Evolutionary conservation across 2,113 vertebrate genomes (phyloP), one percentile per base, ranked within the genome.

Genomic region (Limanda limanda): DNA sequence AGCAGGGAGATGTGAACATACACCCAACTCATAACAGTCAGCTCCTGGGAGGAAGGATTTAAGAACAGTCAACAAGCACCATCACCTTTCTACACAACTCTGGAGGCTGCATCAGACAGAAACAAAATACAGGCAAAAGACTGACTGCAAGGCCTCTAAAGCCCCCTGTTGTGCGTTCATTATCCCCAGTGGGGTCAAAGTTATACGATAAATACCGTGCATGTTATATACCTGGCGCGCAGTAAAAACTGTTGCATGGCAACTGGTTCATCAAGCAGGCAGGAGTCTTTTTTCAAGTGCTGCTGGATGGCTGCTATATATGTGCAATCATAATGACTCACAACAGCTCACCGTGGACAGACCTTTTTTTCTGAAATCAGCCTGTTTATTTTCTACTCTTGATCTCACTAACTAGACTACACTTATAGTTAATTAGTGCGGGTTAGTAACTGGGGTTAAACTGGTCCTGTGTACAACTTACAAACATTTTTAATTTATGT

Each of bases 161-260:
- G 12, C 12, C n/a, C 54, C 23, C 11, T 23, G 54, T 13, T 23
- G 54, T 55, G 54, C 18, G 47, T 4, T 48, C 37, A 40, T 40
- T 40, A 18, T 48, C 47, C 17, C 47, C 17, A 7, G 4, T 31
- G 15, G 18, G 47, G 47, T 20, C 47, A 4, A 51, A 15, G 47
- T 51, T 51, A 11, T 13, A 42, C 13, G 5, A 20, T 4, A 51
- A 4, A 18, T 51, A 2, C 47, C 18, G 47, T 7, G 18, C 47
- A 51, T 7, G 47, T 51, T 2, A 17, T 20, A 17, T 88, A 92
- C 88, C 86, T 92, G 78, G 81, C 59, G 82, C 79, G 76, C 71
- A 79, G 84, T 83, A 71, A 86, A 82, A 84, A 84, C 78, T 77
- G 93, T 94, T 91, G 91, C 93, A 79, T 92, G 85, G 93, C 91